Evolutionary conservation across 2,113 vertebrate species (phyloP).

Genomic region (Romanogobio albipinnatus): DNA sequence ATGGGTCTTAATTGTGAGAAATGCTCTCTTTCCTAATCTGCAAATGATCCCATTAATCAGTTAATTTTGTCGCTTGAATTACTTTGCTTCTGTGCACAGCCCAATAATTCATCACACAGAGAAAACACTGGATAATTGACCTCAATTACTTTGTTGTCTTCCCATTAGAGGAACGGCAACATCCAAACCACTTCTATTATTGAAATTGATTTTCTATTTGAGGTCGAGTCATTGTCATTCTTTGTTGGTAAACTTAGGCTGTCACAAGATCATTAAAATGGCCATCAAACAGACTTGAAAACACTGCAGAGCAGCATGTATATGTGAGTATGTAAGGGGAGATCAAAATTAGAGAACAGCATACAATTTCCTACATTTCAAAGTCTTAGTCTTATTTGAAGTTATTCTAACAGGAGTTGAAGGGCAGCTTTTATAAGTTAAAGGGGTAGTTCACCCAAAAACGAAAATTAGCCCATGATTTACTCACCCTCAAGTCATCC

Average conservation of each 20-base stretch:
- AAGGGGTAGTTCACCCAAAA: too few relatives aligned
- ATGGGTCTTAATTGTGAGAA: conserved; percentile 47
- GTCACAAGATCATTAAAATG: background rate
- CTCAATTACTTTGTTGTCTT: conserved; percentile 44
- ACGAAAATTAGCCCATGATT: too few relatives aligned
- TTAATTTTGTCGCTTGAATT: conserved; percentile 18
- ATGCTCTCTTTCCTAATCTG: conserved; percentile 31
- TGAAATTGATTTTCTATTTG: conserved; percentile 27
- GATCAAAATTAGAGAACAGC: too few relatives aligned
- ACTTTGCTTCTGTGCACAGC: conserved; percentile 22
- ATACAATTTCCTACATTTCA: too few relatives aligned
- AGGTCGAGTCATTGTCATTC: conserved; percentile 4
- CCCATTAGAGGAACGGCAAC: conserved; percentile 35
- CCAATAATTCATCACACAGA: conserved; percentile 34
- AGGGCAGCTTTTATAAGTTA: too few relatives aligned
- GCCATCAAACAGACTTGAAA: background rate
- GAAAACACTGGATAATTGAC: conserved; percentile 46
- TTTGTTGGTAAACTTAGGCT: background rate
- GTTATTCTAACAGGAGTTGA: too few relatives aligned
- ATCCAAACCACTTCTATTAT: conserved; percentile 35
- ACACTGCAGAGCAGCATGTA: too few relatives aligned
- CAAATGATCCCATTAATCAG: conserved; percentile 46
- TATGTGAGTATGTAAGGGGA: too few relatives aligned
- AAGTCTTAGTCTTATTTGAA: too few relatives aligned
- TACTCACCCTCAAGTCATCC: too few relatives aligned